These are phyloP conservation scores for Eubucco bourcierii DNA, from an alignment of 2,113 vertebrate species.

Conservation along the genomic window DNA sequence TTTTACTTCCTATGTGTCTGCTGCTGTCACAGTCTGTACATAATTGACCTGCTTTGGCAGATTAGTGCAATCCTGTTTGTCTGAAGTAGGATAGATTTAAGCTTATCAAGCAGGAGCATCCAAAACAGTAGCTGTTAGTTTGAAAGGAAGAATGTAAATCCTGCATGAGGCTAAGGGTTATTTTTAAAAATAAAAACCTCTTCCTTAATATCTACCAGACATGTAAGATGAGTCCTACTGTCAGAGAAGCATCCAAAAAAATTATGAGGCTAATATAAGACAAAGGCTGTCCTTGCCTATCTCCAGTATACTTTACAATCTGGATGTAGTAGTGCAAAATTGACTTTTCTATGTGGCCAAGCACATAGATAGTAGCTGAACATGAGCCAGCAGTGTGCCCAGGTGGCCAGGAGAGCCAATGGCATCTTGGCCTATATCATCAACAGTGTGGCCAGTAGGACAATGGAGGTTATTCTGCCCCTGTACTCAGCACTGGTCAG, in stretches of 20 bases:
- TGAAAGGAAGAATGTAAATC: background rate
- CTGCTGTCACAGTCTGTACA: background rate
- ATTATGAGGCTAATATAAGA: background rate
- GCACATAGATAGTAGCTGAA: too few species aligned
- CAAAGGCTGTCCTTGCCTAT: background rate
- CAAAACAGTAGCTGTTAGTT: background rate
- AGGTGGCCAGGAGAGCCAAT: too few species aligned
- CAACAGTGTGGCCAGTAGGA: too few species aligned
- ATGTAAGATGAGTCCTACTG: background rate
- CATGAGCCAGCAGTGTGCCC: too few species aligned
- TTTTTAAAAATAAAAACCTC: background rate
- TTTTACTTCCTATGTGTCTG: background rate
- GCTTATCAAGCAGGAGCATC: background rate
- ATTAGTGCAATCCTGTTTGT: background rate
- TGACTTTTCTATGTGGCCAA: background rate
- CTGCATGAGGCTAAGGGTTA: background rate
- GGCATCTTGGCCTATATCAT: too few species aligned
- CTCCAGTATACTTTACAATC: background rate
- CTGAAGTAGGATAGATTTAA: background rate
- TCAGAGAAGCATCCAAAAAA: background rate
- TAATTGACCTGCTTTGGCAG: background rate
- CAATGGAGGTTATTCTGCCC: too few species aligned
- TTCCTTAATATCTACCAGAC: background rate
- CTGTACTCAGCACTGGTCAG: too few species aligned
- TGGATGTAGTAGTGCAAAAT: background rate